Evolutionary conservation across 2,113 vertebrate genomes (phyloP).

Genomic region (Falcunculus frontatus): DNA sequence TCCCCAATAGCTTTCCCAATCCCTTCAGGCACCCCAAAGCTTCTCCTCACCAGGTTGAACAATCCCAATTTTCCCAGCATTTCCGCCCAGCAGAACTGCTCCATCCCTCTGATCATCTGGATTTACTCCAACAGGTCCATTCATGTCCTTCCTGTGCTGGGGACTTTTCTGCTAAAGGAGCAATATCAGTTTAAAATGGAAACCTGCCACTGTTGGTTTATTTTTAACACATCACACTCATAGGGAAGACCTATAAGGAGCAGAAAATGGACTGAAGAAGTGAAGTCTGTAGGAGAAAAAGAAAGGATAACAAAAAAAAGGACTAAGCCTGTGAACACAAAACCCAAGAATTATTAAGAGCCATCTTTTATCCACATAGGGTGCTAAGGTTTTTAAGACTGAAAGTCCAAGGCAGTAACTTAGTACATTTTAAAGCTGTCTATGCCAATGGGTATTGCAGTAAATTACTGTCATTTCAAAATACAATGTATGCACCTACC

Average conservation of each 20-base stretch:
- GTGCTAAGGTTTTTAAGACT: neutral
- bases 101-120: neutral
- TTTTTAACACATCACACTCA: neutral
- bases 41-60: neutral
- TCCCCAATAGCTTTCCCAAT: rapidly evolving
- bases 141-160: neutral
- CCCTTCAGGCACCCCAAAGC: neutral
- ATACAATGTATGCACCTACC: neutral
- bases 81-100: neutral
- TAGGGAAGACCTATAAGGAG: neutral
- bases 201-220: neutral
- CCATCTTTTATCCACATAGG: neutral
- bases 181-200: neutral
- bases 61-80: neutral
- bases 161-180: neutral
- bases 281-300: neutral
- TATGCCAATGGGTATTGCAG: neutral
- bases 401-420: neutral
- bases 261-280: neutral
- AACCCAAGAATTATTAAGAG: neutral
- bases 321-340: neutral
- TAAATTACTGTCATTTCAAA: neutral
- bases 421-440: neutral
- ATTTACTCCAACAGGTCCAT: neutral
- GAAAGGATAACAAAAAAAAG: neutral